Conservation (phyloP, 2,113 vertebrate species). For the Indicator indicator region DNA sequence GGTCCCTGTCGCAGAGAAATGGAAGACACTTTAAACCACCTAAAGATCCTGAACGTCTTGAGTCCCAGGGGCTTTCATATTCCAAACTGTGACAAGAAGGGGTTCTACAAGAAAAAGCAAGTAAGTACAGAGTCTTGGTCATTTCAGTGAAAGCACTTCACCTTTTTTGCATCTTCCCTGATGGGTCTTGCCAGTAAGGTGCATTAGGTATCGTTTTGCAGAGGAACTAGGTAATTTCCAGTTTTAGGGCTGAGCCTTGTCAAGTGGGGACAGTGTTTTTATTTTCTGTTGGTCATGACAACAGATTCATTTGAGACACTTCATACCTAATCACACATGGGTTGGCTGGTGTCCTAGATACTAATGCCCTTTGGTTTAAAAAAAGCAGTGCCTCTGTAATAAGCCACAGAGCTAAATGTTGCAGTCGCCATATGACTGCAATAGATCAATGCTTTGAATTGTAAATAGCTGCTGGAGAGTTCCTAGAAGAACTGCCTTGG, state of each 20-base stretch:
- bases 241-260: constrained; percentile 11
- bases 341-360: constrained; percentile 36
- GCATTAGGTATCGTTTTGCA: background rate
- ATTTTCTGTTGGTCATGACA: constrained; percentile 52
- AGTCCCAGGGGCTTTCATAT: constrained; percentile 89
- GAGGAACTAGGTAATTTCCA: background rate
- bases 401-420: constrained; percentile 43
- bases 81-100: constrained; percentile 97
- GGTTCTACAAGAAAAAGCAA: constrained; percentile 98
- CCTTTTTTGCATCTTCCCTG: background rate
- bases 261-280: constrained; percentile 42
- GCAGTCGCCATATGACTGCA: constrained; percentile 58
- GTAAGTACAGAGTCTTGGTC: constrained; percentile 67
- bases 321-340: constrained; percentile 25
- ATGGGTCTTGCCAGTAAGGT: background rate
- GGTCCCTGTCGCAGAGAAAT: constrained; percentile 95
- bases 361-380: constrained; percentile 57
- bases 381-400: constrained; percentile 56
- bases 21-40: constrained; percentile 87
- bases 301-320: constrained; percentile 41
- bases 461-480: constrained; percentile 59
- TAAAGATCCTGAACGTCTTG: constrained; percentile 89
- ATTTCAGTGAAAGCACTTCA: background rate
- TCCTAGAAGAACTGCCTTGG: constrained; percentile 59
- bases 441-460: constrained; percentile 70